Percentiles rank a stretch among this genome's conserved stretches.
Evolutionary conservation across 2,888 invertebrate genomes (phyloP).

Genomic region (Cantharis lateralis): DNA sequence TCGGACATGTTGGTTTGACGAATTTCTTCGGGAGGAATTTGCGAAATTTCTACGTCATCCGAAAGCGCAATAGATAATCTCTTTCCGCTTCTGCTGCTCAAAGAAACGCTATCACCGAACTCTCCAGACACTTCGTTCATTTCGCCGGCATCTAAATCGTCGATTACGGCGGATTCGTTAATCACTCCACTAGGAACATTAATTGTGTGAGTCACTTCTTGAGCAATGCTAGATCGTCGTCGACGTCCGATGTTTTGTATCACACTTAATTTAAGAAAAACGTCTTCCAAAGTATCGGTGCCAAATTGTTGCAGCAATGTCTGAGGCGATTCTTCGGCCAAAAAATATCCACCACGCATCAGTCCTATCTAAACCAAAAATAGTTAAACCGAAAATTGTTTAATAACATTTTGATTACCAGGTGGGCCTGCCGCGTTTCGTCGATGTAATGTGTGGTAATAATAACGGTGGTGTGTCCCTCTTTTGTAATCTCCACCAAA

Average conservation of each 20-base stretch:
- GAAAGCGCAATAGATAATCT: slow-evolving; percentile 13
- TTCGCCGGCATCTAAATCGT: slow-evolving; percentile 72
- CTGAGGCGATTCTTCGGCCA: slow-evolving; percentile 83
- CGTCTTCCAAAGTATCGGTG: slow-evolving; percentile 76
- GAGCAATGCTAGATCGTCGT: slow-evolving; percentile 77
- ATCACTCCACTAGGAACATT: slow-evolving; percentile 67
- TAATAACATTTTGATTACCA: slow-evolving; percentile 58
- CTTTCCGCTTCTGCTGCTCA: slow-evolving; percentile 69
- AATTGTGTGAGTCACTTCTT: slow-evolving; percentile 73
- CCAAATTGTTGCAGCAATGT: slow-evolving; percentile 72
- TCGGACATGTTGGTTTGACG: slow-evolving; percentile 58
- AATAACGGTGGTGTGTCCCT: slow-evolving; percentile 80
- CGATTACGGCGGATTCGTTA: slow-evolving; percentile 67
- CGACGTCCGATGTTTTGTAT: slow-evolving; percentile 82
- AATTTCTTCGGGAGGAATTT: slow-evolving; percentile 65
- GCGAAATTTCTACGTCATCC: not conserved
- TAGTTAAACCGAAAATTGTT: not conserved
- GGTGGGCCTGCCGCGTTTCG: slow-evolving; percentile 81
- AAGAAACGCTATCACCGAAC: slow-evolving; percentile 83
- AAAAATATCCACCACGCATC: slow-evolving; percentile 80
- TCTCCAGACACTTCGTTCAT: slow-evolving; percentile 82
- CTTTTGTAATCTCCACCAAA: slow-evolving; percentile 76
- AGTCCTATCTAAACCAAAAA: slow-evolving; percentile 69
- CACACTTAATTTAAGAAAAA: slow-evolving; percentile 79
- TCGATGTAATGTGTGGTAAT: slow-evolving; percentile 89